These are phyloP conservation scores for Drosophila limbata DNA, from an alignment of 2,888 invertebrate genomes.

Conservation along the genomic window DNA sequence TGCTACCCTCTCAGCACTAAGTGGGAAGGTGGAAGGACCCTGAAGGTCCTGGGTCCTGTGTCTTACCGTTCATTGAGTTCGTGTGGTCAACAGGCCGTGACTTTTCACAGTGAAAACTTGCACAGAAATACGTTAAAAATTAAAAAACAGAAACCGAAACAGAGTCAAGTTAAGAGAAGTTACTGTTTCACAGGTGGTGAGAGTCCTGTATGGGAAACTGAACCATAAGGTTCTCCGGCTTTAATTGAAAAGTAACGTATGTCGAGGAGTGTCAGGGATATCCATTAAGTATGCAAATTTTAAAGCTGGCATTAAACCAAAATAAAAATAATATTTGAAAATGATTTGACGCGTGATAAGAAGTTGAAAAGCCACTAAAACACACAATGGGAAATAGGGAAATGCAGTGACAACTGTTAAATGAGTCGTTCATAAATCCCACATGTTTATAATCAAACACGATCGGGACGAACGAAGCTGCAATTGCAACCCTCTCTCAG, in stretches of 20 bases:
- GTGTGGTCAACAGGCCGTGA: conserved; percentile 64
- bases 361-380: conserved; percentile 47
- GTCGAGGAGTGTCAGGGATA: background rate
- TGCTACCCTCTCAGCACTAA: conserved; percentile 10
- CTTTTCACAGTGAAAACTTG: conserved; percentile 48
- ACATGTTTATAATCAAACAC: conserved; percentile 82
- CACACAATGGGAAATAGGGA: conserved; percentile 8
- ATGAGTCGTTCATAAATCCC: conserved; percentile 78
- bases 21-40: conserved; percentile 20
- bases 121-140: conserved; percentile 66
- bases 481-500: conserved; percentile 28
- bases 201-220: conserved; percentile 31
- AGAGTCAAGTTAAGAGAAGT: conserved; percentile 9
- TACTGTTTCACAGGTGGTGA: conserved; percentile 7
- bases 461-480: conserved; percentile 26
- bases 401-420: conserved; percentile 54
- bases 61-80: conserved; percentile 37
- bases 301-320: conserved; percentile 58
- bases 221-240: conserved; percentile 2
- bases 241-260: conserved; percentile 52
- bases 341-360: conserved; percentile 66
- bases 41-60: conserved; percentile 38
- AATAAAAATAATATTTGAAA: conserved; percentile 19
- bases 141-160: background rate
- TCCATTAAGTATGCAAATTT: conserved; percentile 61